Base-by-base conservation (phyloP, 2,797 vertebrate genomes). In the Enteromius viviparus region DNA sequence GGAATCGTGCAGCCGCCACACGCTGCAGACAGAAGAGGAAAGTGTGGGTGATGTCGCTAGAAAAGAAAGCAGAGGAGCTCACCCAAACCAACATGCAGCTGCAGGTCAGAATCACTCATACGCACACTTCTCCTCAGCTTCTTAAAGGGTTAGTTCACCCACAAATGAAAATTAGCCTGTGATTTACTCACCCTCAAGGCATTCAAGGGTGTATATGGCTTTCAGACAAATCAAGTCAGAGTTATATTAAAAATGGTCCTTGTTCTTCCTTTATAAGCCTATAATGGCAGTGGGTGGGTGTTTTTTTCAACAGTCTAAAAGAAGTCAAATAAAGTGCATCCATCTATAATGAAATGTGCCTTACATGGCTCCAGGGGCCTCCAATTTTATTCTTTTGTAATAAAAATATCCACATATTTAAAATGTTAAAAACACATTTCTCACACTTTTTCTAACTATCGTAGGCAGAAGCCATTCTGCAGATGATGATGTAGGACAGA, bases 11-110 rank as follows among this genome's bases (percentile, higher is more conserved):
- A 0, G 98, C 98, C 0, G 98, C 98, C 80, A 99, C 98, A 0
- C 96, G 98, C 89, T 99, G 98, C 95, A 94, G 98, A 89, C 98
- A 99, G 95, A 99, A 99, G 94, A 97, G 98, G 94, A 99, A 99
- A 96, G 97, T 99, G 92, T 99, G 98, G 98, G 98, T 99, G 94
- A 96, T 99, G 93, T 99, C 98, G 87, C 93, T 99, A 93, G 98
- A 99, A 96, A 99, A 99, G 94, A 99, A 99, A 94, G 98, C 98
- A 71, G 98, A 99, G 90, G 98, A 99, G 94, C 97, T 99, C 93
- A 99, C 98, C 86, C 98, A 99, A 95, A 99, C 98, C 94, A 99
- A 99, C 95, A 99, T 99, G 98, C 98, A 99, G 91, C 96, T 99
- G 94, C 98, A 99, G 98, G 98, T 99, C 95, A 86, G 89, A 23